Evolutionary conservation across 2,797 vertebrate genomes (phyloP).

Genomic region (Notoglanidium macrostoma): DNA sequence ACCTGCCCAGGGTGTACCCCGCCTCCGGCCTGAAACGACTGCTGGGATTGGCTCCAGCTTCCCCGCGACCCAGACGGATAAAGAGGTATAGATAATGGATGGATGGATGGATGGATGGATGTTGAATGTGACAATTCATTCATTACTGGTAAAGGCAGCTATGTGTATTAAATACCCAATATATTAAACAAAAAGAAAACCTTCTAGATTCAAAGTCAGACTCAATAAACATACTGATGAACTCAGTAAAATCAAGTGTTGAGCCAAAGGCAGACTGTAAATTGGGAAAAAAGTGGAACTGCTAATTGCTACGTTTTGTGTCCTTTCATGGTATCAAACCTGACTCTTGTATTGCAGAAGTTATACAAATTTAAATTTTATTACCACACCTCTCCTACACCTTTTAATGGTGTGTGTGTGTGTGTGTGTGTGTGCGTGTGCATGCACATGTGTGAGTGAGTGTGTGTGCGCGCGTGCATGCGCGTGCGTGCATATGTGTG

Average conservation of each 20-base stretch:
- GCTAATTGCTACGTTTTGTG: constrained; percentile 76
- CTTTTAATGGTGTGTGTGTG: constrained; percentile 25
- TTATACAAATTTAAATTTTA: constrained; percentile 69
- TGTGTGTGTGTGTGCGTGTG: constrained; percentile 37
- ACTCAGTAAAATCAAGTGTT: constrained; percentile 67
- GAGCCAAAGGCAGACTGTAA: constrained; percentile 61
- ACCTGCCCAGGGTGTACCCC: too few species aligned
- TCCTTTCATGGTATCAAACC: constrained; percentile 74
- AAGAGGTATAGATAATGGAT: too few species aligned
- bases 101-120: too few species aligned
- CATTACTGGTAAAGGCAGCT: constrained; percentile 58
- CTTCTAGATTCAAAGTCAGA: constrained; percentile 70
- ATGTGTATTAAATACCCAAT: constrained; percentile 64
- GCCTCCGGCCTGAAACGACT: too few species aligned
- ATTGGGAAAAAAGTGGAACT: constrained; percentile 62
- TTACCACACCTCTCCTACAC: constrained; percentile 68
- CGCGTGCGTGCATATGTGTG: constrained; percentile 36
- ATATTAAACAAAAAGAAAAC: constrained; percentile 61
- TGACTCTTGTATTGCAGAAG: constrained; percentile 64
- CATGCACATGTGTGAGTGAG: constrained; percentile 35
- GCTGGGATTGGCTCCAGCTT: too few species aligned
- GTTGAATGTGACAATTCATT: not conserved
- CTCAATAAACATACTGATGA: constrained; percentile 77
- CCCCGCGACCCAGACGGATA: too few species aligned
- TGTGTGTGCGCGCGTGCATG: constrained; percentile 35